Evolutionary conservation across 2,888 invertebrate species (phyloP).

Genomic region (Eudemis profundana): DNA sequence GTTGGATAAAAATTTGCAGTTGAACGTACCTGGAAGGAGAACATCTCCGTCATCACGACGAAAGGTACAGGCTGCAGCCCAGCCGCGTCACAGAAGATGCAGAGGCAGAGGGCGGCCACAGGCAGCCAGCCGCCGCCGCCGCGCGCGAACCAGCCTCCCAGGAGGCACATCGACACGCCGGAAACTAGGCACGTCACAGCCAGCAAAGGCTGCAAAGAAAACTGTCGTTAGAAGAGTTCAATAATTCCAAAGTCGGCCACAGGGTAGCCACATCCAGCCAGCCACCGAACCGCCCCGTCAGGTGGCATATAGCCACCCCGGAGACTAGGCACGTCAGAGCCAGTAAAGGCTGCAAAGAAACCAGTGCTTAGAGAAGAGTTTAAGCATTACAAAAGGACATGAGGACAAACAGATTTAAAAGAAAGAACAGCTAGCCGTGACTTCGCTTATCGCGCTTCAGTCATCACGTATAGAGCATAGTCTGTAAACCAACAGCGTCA

Average conservation of each 20-base stretch:
- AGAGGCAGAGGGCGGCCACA: conserved; percentile 71
- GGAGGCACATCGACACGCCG: conserved; percentile 67
- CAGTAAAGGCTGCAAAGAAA: conserved; percentile 65
- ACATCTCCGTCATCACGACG: conserved; percentile 81
- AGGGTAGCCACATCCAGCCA: conserved; percentile 75
- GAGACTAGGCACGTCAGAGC: conserved; percentile 73
- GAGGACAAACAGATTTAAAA: no score
- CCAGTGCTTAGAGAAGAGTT: neutral
- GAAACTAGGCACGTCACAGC: conserved; percentile 73
- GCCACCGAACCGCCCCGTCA: conserved; percentile 72
- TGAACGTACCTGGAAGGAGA: conserved; percentile 71
- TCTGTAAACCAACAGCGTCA: no score
- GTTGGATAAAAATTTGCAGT: neutral
- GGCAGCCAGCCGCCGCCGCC: conserved; percentile 66
- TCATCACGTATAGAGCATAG: no score
- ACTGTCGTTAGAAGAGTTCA: neutral
- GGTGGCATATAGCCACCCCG: conserved; percentile 67
- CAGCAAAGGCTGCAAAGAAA: conserved; percentile 65
- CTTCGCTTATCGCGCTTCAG: no score
- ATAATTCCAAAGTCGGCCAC: no score
- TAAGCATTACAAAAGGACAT: no score
- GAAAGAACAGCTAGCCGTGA: no score
- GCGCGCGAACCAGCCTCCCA: conserved; percentile 73
- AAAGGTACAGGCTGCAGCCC: conserved; percentile 79
- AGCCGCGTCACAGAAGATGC: conserved; percentile 79